Conservation (phyloP, 2,888 invertebrate genomes). For the Lasioglossum figueresi region DNA sequence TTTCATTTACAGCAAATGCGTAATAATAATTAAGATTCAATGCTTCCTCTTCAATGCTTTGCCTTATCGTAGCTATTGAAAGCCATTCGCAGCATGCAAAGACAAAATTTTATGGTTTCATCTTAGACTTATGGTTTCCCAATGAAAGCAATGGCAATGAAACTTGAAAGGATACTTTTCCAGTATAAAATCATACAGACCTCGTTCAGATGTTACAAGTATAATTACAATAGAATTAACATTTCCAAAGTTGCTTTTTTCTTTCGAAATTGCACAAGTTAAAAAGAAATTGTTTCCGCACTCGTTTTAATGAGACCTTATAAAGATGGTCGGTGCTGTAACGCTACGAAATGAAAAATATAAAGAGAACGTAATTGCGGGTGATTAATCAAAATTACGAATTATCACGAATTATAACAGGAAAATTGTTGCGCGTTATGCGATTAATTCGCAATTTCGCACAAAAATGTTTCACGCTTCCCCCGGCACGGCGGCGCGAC, state of each 20-base stretch:
- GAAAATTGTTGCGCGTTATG: neutral
- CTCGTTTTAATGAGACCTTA: neutral
- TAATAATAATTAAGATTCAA: too few relatives aligned
- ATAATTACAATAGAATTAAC: too few relatives aligned
- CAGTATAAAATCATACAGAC: neutral
- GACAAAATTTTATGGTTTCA: neutral
- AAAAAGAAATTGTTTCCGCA: neutral
- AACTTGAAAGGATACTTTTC: neutral
- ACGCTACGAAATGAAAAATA: neutral
- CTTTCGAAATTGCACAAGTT: neutral
- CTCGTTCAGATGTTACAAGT: neutral
- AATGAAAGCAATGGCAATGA: neutral
- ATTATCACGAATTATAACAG: neutral
- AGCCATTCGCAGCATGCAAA: neutral
- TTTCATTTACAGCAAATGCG: too few relatives aligned
- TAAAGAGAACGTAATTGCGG: neutral
- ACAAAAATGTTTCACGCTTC: neutral
- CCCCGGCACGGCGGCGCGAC: accelerated
- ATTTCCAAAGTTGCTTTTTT: neutral
- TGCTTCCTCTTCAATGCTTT: too few relatives aligned
- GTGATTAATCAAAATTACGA: neutral
- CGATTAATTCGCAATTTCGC: neutral
- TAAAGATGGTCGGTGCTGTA: neutral
- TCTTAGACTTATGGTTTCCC: neutral
- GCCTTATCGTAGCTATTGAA: neutral